These are phyloP conservation scores for Borostomias antarcticus DNA, from an alignment of 2,797 vertebrate genomes.

Conservation along the genomic window DNA sequence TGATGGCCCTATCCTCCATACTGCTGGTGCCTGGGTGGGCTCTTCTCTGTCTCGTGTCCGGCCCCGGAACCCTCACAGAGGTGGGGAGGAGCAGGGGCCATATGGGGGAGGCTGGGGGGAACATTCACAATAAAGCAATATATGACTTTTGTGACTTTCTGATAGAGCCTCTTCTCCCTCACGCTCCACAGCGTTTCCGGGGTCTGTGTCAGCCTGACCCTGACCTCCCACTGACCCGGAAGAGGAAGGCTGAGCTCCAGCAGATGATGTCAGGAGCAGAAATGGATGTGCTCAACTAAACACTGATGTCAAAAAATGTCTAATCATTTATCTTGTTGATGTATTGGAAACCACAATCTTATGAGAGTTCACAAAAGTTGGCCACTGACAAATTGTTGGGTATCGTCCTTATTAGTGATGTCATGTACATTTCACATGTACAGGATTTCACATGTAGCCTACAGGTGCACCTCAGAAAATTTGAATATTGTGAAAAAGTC, in stretches of 20 bases:
- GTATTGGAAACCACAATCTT: too few species aligned
- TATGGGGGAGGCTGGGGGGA: background rate
- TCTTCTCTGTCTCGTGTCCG: conserved; percentile 51
- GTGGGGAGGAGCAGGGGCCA: conserved; percentile 42
- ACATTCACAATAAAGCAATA: background rate
- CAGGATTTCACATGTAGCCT: too few species aligned
- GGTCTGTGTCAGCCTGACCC: conserved; percentile 47
- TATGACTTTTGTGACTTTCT: background rate
- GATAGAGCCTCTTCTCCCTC: conserved; percentile 11
- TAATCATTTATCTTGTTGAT: too few species aligned
- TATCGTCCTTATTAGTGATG: too few species aligned
- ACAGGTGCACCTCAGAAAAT: too few species aligned
- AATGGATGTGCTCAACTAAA: background rate
- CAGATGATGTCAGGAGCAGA: conserved; percentile 13
- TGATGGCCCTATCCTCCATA: conserved; percentile 83
- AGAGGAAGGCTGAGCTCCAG: conserved; percentile 34
- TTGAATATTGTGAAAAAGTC: too few species aligned
- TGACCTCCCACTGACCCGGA: conserved; percentile 20
- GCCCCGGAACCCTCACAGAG: conserved; percentile 64
- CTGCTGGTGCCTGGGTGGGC: conserved; percentile 76
- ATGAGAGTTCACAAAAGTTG: too few species aligned
- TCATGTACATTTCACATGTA: too few species aligned
- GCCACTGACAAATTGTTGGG: too few species aligned
- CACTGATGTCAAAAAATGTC: background rate
- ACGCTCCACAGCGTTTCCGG: conserved; percentile 47